Evolutionary conservation across 2,797 vertebrate genomes (phyloP).

Genomic region (Chaunax sp.): DNA sequence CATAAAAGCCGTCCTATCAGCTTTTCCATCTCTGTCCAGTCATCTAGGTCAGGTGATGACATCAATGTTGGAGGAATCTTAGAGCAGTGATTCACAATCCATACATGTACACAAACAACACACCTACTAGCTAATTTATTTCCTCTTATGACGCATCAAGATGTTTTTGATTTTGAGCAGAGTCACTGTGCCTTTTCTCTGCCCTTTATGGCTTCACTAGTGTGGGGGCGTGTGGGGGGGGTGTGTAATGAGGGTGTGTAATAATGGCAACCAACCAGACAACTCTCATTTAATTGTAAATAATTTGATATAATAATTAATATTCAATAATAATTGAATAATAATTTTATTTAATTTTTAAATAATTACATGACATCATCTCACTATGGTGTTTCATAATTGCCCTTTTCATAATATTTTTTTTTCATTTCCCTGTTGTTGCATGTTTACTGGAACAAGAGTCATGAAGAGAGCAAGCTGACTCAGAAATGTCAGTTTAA

Average conservation of each 20-base stretch:
- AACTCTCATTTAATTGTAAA: too few relatives aligned
- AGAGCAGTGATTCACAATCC: slow-evolving; percentile 35
- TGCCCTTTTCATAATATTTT: too few relatives aligned
- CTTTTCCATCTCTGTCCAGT: slow-evolving; percentile 53
- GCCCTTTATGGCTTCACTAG: not conserved
- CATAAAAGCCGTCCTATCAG: slow-evolving; percentile 50
- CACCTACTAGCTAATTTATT: slow-evolving; percentile 20
- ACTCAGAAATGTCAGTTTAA: not conserved
- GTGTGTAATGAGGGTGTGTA: slow-evolving; percentile 28
- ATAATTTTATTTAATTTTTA: too few relatives aligned
- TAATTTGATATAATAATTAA: too few relatives aligned
- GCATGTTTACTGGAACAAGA: not conserved
- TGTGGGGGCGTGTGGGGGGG: too few relatives aligned
- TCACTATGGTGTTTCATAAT: too few relatives aligned
- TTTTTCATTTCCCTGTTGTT: too few relatives aligned
- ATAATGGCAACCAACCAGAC: not conserved
- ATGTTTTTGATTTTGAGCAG: slow-evolving; percentile 35
- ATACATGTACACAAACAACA: slow-evolving; percentile 47
- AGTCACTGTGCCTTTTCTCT: not conserved
- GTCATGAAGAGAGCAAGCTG: slow-evolving; percentile 3
- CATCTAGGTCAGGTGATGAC: slow-evolving; percentile 48
- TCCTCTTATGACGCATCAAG: slow-evolving; percentile 26
- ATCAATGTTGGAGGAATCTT: slow-evolving; percentile 29
- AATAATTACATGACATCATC: too few relatives aligned
- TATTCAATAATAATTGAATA: too few relatives aligned